Percentiles rank a stretch among this genome's conserved stretches.
phyloP scores from a whole-genome alignment of 2,797 vertebrate species.

The Hephaestus fuliginosus region DNA sequence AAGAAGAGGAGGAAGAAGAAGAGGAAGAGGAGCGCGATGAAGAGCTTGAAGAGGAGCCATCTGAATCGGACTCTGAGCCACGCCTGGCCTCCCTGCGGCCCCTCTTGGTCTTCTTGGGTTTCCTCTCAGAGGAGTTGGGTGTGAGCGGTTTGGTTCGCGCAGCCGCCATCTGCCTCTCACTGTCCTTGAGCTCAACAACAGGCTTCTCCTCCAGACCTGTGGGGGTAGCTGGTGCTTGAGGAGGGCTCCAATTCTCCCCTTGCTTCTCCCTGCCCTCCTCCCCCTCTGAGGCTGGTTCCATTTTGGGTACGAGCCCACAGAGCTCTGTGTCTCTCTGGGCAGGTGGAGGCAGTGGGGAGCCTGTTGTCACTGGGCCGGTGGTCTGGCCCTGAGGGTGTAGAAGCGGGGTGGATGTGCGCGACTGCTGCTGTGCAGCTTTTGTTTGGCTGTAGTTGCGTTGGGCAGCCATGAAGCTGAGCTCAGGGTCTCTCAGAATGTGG shows the following conservation, averaged over 20 bases:
- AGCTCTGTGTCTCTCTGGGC: slow-evolving; percentile 83
- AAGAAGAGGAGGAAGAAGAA: slow-evolving; percentile 95
- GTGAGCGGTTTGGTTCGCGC: slow-evolving; percentile 96
- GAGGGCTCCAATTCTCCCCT: slow-evolving; percentile 86
- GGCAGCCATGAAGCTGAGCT: slow-evolving; percentile 95
- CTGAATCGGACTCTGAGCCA: slow-evolving; percentile 89
- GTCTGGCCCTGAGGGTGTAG: slow-evolving; percentile 86
- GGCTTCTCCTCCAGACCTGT: slow-evolving; percentile 85
- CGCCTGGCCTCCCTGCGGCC: slow-evolving; percentile 89
- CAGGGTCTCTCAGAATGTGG: slow-evolving; percentile 97
- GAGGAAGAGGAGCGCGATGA: slow-evolving; percentile 96
- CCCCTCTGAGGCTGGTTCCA: slow-evolving; percentile 86
- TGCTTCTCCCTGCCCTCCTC: slow-evolving; percentile 82
- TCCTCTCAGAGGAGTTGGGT: slow-evolving; percentile 94
- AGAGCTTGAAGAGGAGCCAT: slow-evolving; percentile 93
- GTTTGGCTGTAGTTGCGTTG: slow-evolving; percentile 96
- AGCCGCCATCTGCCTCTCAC: slow-evolving; percentile 93
- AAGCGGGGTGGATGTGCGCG: slow-evolving; percentile 70
- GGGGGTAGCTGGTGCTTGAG: slow-evolving; percentile 79
- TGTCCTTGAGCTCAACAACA: slow-evolving; percentile 80
- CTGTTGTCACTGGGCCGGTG: slow-evolving; percentile 51
- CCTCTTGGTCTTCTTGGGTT: slow-evolving; percentile 92
- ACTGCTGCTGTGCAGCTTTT: slow-evolving; percentile 88
- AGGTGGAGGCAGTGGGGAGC: slow-evolving; percentile 69
- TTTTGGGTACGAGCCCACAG: slow-evolving; percentile 86